Base-by-base conservation (phyloP, 2,113 vertebrate species). In the Carassius auratus region DNA sequence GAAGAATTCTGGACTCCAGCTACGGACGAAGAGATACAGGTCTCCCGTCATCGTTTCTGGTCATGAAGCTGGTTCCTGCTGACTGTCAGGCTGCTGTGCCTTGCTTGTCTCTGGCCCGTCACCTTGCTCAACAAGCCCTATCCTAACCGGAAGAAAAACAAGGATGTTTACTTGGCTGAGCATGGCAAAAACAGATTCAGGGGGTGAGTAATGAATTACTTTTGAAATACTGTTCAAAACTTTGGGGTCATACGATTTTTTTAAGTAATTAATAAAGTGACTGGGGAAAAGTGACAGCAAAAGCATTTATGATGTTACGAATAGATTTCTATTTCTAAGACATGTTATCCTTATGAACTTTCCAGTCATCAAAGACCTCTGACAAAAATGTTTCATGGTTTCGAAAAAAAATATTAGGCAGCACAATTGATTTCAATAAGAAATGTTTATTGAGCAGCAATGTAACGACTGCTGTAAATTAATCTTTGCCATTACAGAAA, bases 121-220 rank as follows among this genome's bases (percentile, higher is more conserved):
- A 62, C 85, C 50, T 85, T 84, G 73, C 80, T 89, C 8, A 85
- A 81, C 15, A 79, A 78, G 61, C 82, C 57, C 12, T 38, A 76
- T 23, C 83, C 48, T 1, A 84, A 76, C 81, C 87, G 81, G 8
- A 87, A 83, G 84, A 89, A 86, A 48, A 83, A 89, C 76, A 90
- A 88, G 85, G 90, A 91, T 4, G 74, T 90, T n/a, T 83, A 85
- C 36, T 77, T 91, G 66, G 81, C 66, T 13, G 89, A 89, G 76
- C 88, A 89, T 9, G 59, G 48, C 76, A 89, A 88, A 55, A 78
- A 88, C 45, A 86, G 81, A 17, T 88, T 87, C 5, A 26, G 38
- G 61, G 81, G 90, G 90, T 90, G 62, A 90, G 79, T 42, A 38
- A 13, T 77, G 52, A 50, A 30, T 30, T 3, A 8, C n/a, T 50